These are phyloP conservation scores for Ginglymostoma cirratum DNA, from an alignment of 2,113 vertebrate species.

Conservation along the genomic window DNA sequence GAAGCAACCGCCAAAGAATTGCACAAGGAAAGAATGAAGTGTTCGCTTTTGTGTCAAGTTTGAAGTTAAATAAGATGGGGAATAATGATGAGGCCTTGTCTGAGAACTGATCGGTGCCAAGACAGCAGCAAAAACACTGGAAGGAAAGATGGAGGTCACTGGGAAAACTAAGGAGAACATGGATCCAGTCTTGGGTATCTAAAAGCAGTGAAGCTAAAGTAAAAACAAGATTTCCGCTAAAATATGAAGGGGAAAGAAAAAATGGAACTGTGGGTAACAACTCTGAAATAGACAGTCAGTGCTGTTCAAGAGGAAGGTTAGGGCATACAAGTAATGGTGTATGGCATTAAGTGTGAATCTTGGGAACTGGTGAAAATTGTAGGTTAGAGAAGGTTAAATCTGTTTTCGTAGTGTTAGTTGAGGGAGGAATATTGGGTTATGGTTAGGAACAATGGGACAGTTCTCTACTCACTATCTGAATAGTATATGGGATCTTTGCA, in stretches of 20 bases:
- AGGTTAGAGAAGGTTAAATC: not conserved
- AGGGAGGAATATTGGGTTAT: not conserved
- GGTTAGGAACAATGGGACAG: not conserved
- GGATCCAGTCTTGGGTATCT: not conserved
- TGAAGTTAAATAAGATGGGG: not conserved
- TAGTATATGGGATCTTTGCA: not conserved
- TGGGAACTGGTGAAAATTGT: not conserved
- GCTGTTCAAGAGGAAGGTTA: not conserved
- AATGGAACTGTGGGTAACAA: not conserved
- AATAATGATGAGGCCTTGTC: not conserved
- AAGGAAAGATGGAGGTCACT: not conserved
- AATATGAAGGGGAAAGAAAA: not conserved
- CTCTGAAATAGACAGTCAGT: not conserved
- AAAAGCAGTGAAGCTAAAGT: not conserved
- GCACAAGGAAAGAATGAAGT: not conserved
- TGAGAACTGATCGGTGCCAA: not conserved
- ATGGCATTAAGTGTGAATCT: not conserved
- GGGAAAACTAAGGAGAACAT: not conserved
- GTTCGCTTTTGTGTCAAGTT: not conserved
- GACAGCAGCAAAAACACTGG: not conserved
- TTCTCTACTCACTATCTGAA: not conserved
- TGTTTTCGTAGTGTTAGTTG: not conserved
- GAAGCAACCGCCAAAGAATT: not conserved
- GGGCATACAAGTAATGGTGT: not conserved
- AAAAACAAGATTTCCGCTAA: not conserved